Evolutionary conservation across 2,888 invertebrate genomes (phyloP), one percentile per base, ranked within the genome.

Genomic region (Parochlus steinenii): DNA sequence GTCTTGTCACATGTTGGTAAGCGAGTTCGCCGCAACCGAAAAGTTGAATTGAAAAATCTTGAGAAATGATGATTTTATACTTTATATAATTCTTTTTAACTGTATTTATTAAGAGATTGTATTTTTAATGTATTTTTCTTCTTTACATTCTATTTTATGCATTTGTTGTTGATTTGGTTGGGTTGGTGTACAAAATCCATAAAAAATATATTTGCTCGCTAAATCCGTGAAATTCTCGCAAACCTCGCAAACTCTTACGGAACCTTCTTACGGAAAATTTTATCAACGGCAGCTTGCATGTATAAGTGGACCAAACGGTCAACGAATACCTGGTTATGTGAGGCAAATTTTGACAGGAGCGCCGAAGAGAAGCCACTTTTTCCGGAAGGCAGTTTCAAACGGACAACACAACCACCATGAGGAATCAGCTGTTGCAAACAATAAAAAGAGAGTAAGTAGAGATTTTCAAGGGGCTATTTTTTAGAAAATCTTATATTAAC

Each of bases 331-430:
- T 48, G 59, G 58, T 48, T 59, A 56, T 56, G 57, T 59, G 52
- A 56, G 58, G 56, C 58, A 59, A 57, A 58, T 56, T 59, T 59
- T 58, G 51, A 56, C 58, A 59, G 60, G 60, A 57, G 58, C 55
- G 47, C 54, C 59, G 43, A 52, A 53, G 22, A 16, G 31, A 31
- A 27, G 36, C 16, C 31, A 37, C 26, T 31, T 31, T 19, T 23
- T n/a, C n/a, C n/a, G n/a, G n/a, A n/a, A n/a, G n/a, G n/a, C n/a
- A n/a, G n/a, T n/a, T n/a, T n/a, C n/a, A n/a, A n/a, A n/a, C n/a
- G n/a, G n/a, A n/a, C n/a, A n/a, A n/a, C n/a, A n/a, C n/a, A n/a
- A n/a, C n/a, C n/a, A n/a, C n/a, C n/a, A n/a, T n/a, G n/a, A n/a
- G n/a, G n/a, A n/a, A n/a, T n/a, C n/a, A n/a, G 7, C 14, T 12